Evolutionary conservation across 2,797 vertebrate species (phyloP), one percentile per base, ranked within the genome.

Genomic region (Peromyscus nudipes): DNA sequence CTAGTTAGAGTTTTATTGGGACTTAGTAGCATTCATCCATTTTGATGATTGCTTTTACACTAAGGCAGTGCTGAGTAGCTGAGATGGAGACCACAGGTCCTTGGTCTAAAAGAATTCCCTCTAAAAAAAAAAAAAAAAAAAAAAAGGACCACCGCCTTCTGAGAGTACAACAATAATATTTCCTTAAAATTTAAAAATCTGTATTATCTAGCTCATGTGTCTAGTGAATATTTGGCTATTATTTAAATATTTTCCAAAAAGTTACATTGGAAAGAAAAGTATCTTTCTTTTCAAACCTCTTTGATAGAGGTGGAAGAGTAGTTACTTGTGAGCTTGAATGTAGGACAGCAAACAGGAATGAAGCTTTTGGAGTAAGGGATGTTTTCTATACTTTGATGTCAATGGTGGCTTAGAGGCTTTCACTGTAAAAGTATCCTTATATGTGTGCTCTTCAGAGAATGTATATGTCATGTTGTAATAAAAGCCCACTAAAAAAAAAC

Each of bases 211-310:
- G 19, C 46, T 13, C 6, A 17, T 12, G n/a, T 64, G 60, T 10
- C 92, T 94, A 82, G n/a, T 37, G n/a, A 85, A 85, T 69, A 84
- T 55, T 84, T 95, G 23, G 6, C 52, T 93, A 76, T 31, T 95
- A 69, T 93, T 94, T 89, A 75, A 88, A 57, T 4, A 94, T 64
- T 80, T 93, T 43, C 73, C 62, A 40, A n/a, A 93, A 27, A n/a
- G 0, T 67, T 65, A n/a, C 14, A 69, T 71, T 49, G 16, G 9
- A 85, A 52, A 91, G 23, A 88, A 76, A 91, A 91, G 25, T 25
- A 64, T 31, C 55, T 93, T 52, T 14, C 52, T 92, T 76, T 1
- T 0, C 60, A 77, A 80, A 60, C 86, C 55, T 60, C 49, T 52
- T 87, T 91, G 76, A 89, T 34, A 34, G 25, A 90, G 5, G 93